Conservation (phyloP, 2,888 invertebrate species). For the Gandaritis pyraliata region DNA sequence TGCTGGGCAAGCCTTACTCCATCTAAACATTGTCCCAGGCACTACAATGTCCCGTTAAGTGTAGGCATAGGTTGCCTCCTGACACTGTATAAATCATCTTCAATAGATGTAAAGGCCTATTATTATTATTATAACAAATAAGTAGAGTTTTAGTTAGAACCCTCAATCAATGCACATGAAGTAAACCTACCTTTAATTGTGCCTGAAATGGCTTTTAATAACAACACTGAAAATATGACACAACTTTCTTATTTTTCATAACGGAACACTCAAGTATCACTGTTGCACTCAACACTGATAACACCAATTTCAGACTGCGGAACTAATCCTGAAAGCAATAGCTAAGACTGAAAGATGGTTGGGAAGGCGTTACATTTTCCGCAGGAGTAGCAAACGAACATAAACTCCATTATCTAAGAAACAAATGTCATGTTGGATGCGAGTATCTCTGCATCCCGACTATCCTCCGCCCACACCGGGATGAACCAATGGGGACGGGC, state of each 20-base stretch:
- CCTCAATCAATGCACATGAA: no score
- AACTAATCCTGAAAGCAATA: constrained; percentile 69
- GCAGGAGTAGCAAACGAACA: constrained; percentile 51
- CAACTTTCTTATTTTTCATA: constrained; percentile 16
- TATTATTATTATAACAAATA: no score
- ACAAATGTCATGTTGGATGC: constrained; percentile 59
- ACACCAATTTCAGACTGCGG: constrained; percentile 46
- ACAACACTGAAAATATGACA: constrained; percentile 17
- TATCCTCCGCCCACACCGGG: constrained; percentile 65
- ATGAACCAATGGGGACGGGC: constrained; percentile 62
- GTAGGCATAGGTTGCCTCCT: no score
- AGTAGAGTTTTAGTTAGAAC: no score
- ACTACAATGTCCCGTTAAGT: no score
- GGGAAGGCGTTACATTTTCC: constrained; percentile 71
- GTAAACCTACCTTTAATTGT: background rate
- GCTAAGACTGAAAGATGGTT: constrained; percentile 58
- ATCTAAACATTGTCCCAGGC: no score
- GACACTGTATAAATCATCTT: no score
- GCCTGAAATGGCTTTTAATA: background rate
- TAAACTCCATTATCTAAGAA: constrained; percentile 57
- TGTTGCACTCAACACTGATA: constrained; percentile 44
- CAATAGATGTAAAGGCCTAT: no score
- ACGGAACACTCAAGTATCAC: constrained; percentile 21
- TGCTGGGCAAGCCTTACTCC: no score
- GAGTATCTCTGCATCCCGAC: constrained; percentile 60